Evolutionary conservation across 2,113 vertebrate species (phyloP).

Genomic region (Rattus norvegicus): GRCr8 NC_086022.1:27812501-27813000

Average conservation of each 20-base stretch:
- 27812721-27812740: neutral
- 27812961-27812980: neutral
- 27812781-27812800: neutral
- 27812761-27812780: neutral
- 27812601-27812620: neutral
- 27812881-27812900: neutral
- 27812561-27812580: neutral
- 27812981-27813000: neutral
- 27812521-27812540: neutral
- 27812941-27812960: neutral
- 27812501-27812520: neutral
- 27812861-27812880: neutral
- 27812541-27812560: neutral
- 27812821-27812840: neutral
- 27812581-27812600: neutral
- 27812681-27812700: neutral
- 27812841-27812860: too few species aligned
- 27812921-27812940: neutral
- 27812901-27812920: neutral
- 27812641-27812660: neutral
- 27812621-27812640: neutral
- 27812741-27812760: neutral
- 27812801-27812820: neutral
- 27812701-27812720: rapidly evolving
- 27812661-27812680: too few species aligned